Evolutionary conservation across 2,113 vertebrate genomes (phyloP).

Genomic region (Recurvirostra avosetta): DNA sequence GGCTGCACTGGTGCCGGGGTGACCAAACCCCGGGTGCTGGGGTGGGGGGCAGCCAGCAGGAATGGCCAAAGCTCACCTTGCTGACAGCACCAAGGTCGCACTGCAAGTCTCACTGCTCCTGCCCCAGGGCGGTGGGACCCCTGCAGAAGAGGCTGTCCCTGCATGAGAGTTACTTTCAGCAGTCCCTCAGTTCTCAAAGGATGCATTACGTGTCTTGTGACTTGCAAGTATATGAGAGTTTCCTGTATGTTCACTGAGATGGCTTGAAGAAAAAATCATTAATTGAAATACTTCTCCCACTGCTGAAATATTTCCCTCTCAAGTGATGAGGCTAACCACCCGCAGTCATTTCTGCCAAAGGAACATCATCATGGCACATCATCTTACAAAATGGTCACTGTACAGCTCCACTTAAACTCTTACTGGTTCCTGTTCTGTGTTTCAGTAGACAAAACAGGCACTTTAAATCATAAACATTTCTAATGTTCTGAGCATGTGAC

Average conservation of each 20-base stretch:
- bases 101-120: neutral
- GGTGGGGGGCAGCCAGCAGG: neutral
- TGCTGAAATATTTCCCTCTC: neutral
- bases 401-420: neutral
- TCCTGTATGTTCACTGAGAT: neutral
- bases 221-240: neutral
- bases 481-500: neutral
- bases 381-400: neutral
- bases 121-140: fast-evolving
- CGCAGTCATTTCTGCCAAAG: neutral
- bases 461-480: neutral
- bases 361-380: neutral
- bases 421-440: neutral
- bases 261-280: neutral
- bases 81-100: neutral
- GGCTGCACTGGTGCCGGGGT: neutral
- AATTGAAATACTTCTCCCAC: neutral
- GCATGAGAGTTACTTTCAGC: neutral
- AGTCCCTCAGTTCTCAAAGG: neutral
- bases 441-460: neutral
- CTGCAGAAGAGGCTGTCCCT: neutral
- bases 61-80: neutral
- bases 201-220: fast-evolving
- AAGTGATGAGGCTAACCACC: neutral
- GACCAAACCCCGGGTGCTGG: neutral